Evolutionary conservation across 2,113 vertebrate genomes (phyloP).

Genomic region (Bubalus kerabau): DNA sequence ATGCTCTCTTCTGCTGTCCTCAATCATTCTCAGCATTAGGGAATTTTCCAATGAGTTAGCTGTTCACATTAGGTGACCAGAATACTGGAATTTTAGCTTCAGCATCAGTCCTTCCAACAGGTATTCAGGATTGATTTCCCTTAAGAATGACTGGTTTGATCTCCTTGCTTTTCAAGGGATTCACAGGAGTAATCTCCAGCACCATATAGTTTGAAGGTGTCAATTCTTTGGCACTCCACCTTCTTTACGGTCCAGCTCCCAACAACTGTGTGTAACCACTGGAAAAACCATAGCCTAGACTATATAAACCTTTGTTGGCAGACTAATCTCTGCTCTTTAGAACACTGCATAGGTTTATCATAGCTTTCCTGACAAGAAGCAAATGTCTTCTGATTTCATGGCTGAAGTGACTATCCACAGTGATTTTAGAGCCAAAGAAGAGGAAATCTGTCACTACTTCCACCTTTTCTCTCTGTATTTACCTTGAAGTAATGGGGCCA

Average conservation of each 20-base stretch:
- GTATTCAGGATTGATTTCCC: neutral
- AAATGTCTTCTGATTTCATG: neutral
- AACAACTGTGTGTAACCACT: neutral
- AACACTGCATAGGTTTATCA: neutral
- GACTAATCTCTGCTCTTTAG: neutral
- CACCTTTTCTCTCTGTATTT: neutral
- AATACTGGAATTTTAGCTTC: neutral
- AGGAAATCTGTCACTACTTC: neutral
- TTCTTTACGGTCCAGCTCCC: neutral
- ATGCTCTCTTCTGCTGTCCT: neutral
- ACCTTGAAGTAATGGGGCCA: neutral
- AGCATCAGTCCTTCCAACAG: accelerated
- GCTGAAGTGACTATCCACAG: neutral
- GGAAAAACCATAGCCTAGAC: neutral
- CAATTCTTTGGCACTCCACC: neutral
- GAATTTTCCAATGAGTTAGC: neutral
- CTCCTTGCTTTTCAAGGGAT: neutral
- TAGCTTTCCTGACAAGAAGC: neutral
- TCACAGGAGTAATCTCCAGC: neutral
- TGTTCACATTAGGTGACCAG: neutral
- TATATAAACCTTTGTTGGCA: neutral
- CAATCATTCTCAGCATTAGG: neutral
- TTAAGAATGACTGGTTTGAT: neutral
- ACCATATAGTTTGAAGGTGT: neutral
- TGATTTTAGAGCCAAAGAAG: neutral